A percentile compares a stretch with the other conserved stretches of the same genome.
Evolutionary conservation across 37 sponge, comb jelly and placozoan genomes (phyloP).

Genomic region (Cliona cf. orientalis): DNA sequence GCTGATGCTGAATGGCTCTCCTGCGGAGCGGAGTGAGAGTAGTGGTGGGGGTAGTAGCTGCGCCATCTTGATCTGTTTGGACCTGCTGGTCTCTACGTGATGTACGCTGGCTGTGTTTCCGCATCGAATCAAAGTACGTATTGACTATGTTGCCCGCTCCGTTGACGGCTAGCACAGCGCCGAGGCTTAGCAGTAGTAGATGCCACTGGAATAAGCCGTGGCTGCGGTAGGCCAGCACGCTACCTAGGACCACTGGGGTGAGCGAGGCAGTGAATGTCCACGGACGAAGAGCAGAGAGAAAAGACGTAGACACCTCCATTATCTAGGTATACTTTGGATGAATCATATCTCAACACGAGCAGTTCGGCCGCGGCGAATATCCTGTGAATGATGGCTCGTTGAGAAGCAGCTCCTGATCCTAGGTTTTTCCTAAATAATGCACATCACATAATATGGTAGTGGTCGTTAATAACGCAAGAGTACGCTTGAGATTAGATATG

Average conservation of each 20-base stretch:
- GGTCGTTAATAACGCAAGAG: too few relatives aligned
- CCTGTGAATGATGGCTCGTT: too few relatives aligned
- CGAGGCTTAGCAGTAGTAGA: constrained; percentile 43
- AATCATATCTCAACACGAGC: too few relatives aligned
- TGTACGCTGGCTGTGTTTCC: not conserved
- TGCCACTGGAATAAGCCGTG: constrained; percentile 25
- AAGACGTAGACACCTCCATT: not conserved
- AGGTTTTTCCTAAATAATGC: too few relatives aligned
- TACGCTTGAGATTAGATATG: too few relatives aligned
- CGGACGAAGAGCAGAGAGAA: constrained; percentile 65
- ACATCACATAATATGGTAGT: too few relatives aligned
- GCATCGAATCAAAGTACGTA: constrained; percentile 81
- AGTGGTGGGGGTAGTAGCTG: not conserved
- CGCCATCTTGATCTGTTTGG: too few relatives aligned
- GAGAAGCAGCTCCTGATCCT: too few relatives aligned
- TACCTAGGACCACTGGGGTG: constrained; percentile 78
- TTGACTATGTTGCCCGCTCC: constrained; percentile 93
- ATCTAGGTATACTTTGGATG: too few relatives aligned
- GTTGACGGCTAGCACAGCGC: constrained; percentile 74
- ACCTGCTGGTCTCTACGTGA: too few relatives aligned
- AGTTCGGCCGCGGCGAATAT: too few relatives aligned
- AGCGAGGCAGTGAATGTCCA: constrained; percentile 84
- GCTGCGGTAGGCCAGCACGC: constrained; percentile 62
- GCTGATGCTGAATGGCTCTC: not conserved
- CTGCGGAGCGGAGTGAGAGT: too few relatives aligned